Percentiles rank a stretch among this genome's conserved stretches.
phyloP scores from a whole-genome alignment of 2,797 vertebrate species.

The Iguana delicatissima region DNA sequence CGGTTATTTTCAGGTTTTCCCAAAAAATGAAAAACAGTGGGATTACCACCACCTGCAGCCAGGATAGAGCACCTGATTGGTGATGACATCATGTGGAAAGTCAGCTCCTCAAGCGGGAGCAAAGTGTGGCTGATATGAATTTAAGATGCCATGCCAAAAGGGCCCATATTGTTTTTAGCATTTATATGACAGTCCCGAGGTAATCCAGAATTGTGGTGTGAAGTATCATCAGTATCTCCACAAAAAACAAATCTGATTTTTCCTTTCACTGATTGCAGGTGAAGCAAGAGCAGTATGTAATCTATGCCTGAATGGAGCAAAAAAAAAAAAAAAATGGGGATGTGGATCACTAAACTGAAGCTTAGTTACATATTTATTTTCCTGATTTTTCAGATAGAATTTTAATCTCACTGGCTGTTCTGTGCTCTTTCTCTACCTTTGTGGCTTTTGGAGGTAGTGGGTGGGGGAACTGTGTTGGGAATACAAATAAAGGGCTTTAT shows the following conservation, averaged over 20 bases:
- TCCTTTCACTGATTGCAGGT: no score
- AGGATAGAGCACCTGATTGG: no score
- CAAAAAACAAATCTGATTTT: background rate
- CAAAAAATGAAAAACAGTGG: no score
- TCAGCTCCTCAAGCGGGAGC: no score
- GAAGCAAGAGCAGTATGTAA: background rate
- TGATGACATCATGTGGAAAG: no score
- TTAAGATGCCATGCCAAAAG: no score
- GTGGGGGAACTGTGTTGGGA: background rate
- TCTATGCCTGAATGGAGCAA: background rate
- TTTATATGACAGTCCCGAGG: background rate
- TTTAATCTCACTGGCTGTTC: background rate
- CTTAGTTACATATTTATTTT: background rate
- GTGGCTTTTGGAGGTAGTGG: background rate
- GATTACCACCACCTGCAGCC: no score
- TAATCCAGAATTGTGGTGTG: background rate
- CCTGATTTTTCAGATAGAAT: background rate
- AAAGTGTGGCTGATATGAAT: no score
- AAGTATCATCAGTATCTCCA: background rate
- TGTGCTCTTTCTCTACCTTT: background rate
- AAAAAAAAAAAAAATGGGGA: background rate
- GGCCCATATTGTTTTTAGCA: background rate
- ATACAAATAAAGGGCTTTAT: background rate
- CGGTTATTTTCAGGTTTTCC: no score
- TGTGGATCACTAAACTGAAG: background rate